Evolutionary conservation across 2,888 invertebrate species (phyloP).

Genomic region (Caenorhabditis virilis): DNA sequence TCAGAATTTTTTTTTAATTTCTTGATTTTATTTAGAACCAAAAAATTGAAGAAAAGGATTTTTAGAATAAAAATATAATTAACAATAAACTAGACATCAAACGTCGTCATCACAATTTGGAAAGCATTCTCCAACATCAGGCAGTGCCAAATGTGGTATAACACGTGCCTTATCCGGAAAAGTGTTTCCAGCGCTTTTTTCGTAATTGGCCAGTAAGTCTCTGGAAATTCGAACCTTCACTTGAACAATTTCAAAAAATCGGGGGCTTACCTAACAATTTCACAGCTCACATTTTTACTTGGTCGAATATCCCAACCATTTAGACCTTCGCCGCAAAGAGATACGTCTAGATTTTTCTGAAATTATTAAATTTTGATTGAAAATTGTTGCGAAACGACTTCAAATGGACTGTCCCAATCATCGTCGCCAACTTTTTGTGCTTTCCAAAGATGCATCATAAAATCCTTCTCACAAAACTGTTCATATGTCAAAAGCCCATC

Average conservation of each 20-base stretch:
- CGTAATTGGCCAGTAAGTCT: slow-evolving; percentile 30
- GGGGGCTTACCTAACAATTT: slow-evolving; percentile 15
- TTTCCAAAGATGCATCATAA: slow-evolving; percentile 65
- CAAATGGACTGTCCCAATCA: slow-evolving; percentile 56
- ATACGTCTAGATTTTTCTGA: slow-evolving; percentile 36
- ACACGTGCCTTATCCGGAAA: slow-evolving; percentile 49
- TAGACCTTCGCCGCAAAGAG: slow-evolving; percentile 31
- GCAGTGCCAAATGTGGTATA: slow-evolving; percentile 41
- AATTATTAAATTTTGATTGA: too few relatives aligned
- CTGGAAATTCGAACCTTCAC: background rate
- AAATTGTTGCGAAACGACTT: too few relatives aligned
- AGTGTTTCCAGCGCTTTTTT: slow-evolving; percentile 37
- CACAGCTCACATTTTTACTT: slow-evolving; percentile 26
- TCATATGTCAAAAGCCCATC: slow-evolving; percentile 57
- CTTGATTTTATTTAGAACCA: too few relatives aligned
- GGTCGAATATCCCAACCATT: slow-evolving; percentile 38
- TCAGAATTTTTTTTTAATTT: too few relatives aligned
- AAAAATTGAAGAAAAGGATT: too few relatives aligned
- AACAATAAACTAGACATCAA: too few relatives aligned
- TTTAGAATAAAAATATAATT: too few relatives aligned
- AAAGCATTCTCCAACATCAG: slow-evolving; percentile 56
- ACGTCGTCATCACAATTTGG: too few relatives aligned
- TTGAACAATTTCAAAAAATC: background rate
- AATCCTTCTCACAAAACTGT: slow-evolving; percentile 44
- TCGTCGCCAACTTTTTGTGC: slow-evolving; percentile 32